Conservation (phyloP, 2,113 vertebrate genomes). For the Kryptolebias marmoratus region DNA sequence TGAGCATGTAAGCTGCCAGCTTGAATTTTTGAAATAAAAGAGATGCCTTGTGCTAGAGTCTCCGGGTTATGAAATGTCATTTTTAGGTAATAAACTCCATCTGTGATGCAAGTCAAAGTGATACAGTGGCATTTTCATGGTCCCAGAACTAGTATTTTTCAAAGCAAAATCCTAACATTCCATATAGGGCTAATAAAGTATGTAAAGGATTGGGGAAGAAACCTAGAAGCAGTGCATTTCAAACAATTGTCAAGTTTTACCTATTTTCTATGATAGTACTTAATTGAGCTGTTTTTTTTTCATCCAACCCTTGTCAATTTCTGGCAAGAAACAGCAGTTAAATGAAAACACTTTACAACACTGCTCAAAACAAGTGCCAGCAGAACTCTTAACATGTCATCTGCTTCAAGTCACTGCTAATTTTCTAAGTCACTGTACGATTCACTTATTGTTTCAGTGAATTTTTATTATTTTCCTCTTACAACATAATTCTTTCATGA, state of each 20-base stretch:
- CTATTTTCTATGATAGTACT: constrained; percentile 23
- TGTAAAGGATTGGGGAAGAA: constrained; percentile 15
- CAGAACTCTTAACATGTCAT: constrained; percentile 30
- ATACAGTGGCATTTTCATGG: constrained; percentile 42
- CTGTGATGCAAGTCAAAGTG: constrained; percentile 47
- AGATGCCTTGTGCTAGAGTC: constrained; percentile 31
- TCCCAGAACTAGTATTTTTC: constrained; percentile 26
- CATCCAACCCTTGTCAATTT: constrained; percentile 30
- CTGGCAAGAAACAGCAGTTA: constrained; percentile 1
- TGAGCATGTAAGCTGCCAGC: constrained; percentile 11
- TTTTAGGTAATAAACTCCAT: constrained; percentile 30
- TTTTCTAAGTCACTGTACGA: constrained; percentile 14
- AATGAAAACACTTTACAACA: constrained; percentile 12
- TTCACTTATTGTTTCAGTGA: neutral
- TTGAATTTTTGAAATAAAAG: constrained; percentile 44
- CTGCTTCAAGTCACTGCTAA: constrained; percentile 2
- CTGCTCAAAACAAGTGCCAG: constrained; percentile 21
- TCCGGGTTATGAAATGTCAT: constrained; percentile 46
- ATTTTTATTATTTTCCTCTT: neutral
- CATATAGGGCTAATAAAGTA: constrained; percentile 54
- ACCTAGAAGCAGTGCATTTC: constrained; percentile 32
- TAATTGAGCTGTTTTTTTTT: constrained; percentile 49
- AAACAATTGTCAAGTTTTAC: constrained; percentile 46
- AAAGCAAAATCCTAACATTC: constrained; percentile 13
- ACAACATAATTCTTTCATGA: neutral